Evolutionary conservation across 1,140 invertebrate genomes (phyloP).

Genomic region (Ectropis grisescens): DNA sequence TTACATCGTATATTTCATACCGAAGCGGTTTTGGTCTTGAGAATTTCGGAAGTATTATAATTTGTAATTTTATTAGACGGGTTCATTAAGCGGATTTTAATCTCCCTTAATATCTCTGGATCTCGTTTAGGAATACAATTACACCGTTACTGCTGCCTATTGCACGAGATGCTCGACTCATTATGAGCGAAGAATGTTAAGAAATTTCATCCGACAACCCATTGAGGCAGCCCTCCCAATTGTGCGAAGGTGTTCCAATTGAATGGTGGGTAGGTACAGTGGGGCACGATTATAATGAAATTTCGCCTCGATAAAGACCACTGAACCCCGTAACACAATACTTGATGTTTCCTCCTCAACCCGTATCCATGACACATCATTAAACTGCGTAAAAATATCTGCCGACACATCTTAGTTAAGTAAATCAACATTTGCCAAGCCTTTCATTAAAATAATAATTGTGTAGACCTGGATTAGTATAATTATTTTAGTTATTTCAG

Average conservation of each 20-base stretch:
- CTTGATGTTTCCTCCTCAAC: conserved; percentile 59
- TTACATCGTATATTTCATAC: too few relatives aligned
- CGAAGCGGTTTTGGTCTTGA: too few relatives aligned
- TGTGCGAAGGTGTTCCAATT: conserved; percentile 66
- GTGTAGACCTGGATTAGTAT: too few relatives aligned
- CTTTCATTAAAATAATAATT: too few relatives aligned
- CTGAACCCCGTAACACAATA: conserved; percentile 62
- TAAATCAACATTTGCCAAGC: conserved; percentile 41
- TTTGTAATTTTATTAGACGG: conserved; percentile 28
- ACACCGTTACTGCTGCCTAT: conserved; percentile 61
- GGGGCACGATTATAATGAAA: conserved; percentile 65
- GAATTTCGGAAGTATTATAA: conserved; percentile 8
- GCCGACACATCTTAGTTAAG: conserved; percentile 54
- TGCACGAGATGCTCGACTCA: conserved; percentile 57
- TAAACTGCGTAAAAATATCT: conserved; percentile 62
- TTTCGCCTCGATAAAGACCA: conserved; percentile 63
- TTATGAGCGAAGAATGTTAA: conserved; percentile 64
- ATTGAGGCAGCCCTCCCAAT: conserved; percentile 63
- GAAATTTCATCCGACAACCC: conserved; percentile 66
- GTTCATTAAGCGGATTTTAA: conserved; percentile 61
- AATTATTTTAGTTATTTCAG: too few relatives aligned
- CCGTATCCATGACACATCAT: conserved; percentile 63
- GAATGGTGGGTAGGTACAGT: conserved; percentile 56
- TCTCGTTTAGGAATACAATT: conserved; percentile 59
- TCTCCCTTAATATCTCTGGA: conserved; percentile 57